Percentiles rank a stretch among this genome's conserved stretches.
Conservation (phyloP, 2,888 invertebrate genomes). For the Coelinius sp. region DNA sequence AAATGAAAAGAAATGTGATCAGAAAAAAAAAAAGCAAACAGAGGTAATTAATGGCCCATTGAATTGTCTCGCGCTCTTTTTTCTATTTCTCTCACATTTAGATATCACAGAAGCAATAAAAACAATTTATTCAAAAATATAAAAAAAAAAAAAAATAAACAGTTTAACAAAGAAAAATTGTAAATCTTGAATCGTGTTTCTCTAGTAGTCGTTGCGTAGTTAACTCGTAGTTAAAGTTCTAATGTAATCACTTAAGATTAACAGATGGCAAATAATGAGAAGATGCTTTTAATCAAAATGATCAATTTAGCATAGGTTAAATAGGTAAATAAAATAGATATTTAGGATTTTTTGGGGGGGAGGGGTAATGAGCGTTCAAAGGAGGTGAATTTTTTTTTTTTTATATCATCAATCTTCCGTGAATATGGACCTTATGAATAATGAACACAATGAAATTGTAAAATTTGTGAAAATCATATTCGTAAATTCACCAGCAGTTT, state of each 20-base stretch:
- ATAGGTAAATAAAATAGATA: constrained; percentile 61
- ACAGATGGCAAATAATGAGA: constrained; percentile 52
- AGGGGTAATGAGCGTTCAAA: constrained; percentile 7
- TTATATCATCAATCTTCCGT: constrained; percentile 6
- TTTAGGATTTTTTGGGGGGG: constrained; percentile 50
- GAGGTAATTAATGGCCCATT: constrained; percentile 17
- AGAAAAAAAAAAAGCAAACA: constrained; percentile 25
- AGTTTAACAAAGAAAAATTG: constrained; percentile 43
- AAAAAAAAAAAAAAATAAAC: not conserved
- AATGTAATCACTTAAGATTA: constrained; percentile 60
- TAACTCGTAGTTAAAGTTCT: constrained; percentile 63
- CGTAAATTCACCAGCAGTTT: not conserved
- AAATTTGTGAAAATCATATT: not conserved
- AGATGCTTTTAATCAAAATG: constrained; percentile 62
- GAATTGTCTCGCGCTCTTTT: constrained; percentile 6
- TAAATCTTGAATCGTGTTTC: constrained; percentile 59
- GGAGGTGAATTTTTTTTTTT: constrained; percentile 34
- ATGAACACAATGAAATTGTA: not conserved
- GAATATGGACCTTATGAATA: not conserved
- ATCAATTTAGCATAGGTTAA: constrained; percentile 61
- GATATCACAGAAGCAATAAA: constrained; percentile 27
- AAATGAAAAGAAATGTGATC: constrained; percentile 33
- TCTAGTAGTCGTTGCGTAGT: constrained; percentile 67
- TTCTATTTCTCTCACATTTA: constrained; percentile 33
- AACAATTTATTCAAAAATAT: constrained; percentile 14